Base-by-base conservation (phyloP, 2,113 vertebrate species). In the Oreotragus oreotragus region DNA sequence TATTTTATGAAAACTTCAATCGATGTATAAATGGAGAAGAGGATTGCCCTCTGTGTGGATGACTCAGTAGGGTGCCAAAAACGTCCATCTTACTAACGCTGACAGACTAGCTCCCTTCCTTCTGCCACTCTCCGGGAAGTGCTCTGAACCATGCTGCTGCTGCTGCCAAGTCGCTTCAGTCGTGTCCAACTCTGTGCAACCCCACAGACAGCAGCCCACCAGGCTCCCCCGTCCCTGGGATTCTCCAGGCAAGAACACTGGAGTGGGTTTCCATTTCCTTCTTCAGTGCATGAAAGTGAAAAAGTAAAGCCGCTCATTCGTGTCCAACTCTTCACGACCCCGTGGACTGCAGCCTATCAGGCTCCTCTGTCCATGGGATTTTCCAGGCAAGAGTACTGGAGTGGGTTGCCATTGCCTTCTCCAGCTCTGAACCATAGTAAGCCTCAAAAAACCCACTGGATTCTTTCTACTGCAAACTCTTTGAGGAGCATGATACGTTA, bases 381-480 rank as follows among this genome's bases (percentile, higher is more conserved):
- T 27, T 58, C 57, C 57, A 58, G 57, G 57, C 57, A 27, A 27
- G 0, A 58, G 9, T 27, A 58, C 57, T 58, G 57, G 57, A 58
- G 57, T 27, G 23, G 3, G 57, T 0, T 27, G 57, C 57, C 57
- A 58, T 58, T 27, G 9, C 23, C 57, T 58, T 58, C 23, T 58
- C 57, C 23, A 57, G 23, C 57, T 92, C 79, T 90, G 51, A 96
- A 70, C 77, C 19, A 19, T 2, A 94, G 39, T 77, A 43, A 60
- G 2, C 33, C 58, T 91, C 3, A 33, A 90, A 95, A 33, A 57
- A 58, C 2, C 28, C 33, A 36, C 28, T 39, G 36, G 45, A 77
- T 58, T 93, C 53, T 60, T 95, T 70, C 39, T n/a, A 33, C 16
- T 93, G 21, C 58, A 89, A 94, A 94, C 57, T 88, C 36, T 93